Conservation (phyloP, 2,888 invertebrate genomes). For the Athripsodes cinereus region DNA sequence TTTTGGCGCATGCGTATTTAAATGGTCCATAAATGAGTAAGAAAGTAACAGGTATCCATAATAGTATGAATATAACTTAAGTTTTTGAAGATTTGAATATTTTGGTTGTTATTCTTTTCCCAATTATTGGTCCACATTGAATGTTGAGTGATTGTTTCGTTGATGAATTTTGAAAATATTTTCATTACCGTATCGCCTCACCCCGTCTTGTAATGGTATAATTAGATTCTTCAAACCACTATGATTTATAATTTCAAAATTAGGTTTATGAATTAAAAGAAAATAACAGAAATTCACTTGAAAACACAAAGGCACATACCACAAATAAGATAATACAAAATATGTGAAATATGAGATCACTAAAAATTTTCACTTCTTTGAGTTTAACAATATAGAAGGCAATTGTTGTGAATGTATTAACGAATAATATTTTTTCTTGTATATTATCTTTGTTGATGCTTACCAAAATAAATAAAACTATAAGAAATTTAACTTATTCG, state of each 20-base stretch:
- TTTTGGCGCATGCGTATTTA: too few relatives aligned
- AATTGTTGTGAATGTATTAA: conserved; percentile 7
- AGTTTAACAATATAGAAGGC: background rate
- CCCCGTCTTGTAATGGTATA: too few relatives aligned
- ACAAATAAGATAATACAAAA: background rate
- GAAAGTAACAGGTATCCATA: too few relatives aligned
- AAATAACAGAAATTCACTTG: background rate
- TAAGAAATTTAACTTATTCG: conserved; percentile 21
- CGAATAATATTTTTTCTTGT: background rate
- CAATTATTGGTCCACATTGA: too few relatives aligned
- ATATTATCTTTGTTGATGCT: conserved; percentile 19
- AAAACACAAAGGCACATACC: conserved; percentile 15
- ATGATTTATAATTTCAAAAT: background rate
- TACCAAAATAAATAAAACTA: conserved; percentile 27
- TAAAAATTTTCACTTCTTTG: conserved; percentile 5
- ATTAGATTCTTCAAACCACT: background rate
- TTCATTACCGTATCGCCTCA: too few relatives aligned
- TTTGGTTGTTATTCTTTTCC: too few relatives aligned
- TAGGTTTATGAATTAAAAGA: background rate
- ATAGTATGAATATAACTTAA: too few relatives aligned
- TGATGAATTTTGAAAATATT: too few relatives aligned
- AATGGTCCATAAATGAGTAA: too few relatives aligned
- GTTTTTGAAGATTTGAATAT: too few relatives aligned
- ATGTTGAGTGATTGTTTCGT: too few relatives aligned
- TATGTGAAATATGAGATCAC: background rate